Base-by-base conservation (phyloP, 2,797 vertebrate species). In the Microhierax caerulescens region DNA sequence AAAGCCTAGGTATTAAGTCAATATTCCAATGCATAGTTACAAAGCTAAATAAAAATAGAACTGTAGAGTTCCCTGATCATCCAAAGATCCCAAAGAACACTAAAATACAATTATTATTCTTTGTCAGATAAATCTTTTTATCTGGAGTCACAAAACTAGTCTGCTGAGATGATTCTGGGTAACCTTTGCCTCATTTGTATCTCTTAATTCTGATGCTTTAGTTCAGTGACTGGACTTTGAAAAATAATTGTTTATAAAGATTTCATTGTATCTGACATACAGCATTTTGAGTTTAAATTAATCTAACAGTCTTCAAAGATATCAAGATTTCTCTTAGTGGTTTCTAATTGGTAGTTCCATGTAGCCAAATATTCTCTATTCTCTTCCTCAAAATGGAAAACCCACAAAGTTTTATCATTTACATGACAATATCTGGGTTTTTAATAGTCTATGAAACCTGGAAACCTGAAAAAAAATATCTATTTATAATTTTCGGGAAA, bases 331-430 rank as follows among this genome's bases (percentile, higher is more conserved):
- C 61, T 19, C 36, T 19, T 2, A 50, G 9, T 23, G 7, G 2
- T 53, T 84, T 88, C 11, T 34, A 77, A 21, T 4, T 37, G 24
- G 4, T 41, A 56, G 21, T 53, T 86, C 24, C 28, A 70, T 25
- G 9, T 43, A 60, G 15, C 10, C 12, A 30, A 39, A 68, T 43
- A 36, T 27, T 4, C 9, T 54, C 24, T 54, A 5, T 50, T 11
- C 1, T 57, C 5, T 57, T 37, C 18, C 34, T 67, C 34, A 72
- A 47, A 88, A 76, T 30, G 24, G 50, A n/a, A 59, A 53, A 76
- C 22, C 3, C 1, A 19, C 1, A 4, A 3, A 14, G 8, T 6
- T 47, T 77, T 60, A 23, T 0, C n/a, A 47, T 70, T 70, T 70
- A 16, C 4, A 8, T 7, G 1, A 41, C 2, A 77, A 63, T 65